A percentile compares a stretch with the other conserved stretches of the same genome.
Evolutionary conservation across 2,113 vertebrate genomes (phyloP).

Genomic region (Corydoras maculifer): DNA sequence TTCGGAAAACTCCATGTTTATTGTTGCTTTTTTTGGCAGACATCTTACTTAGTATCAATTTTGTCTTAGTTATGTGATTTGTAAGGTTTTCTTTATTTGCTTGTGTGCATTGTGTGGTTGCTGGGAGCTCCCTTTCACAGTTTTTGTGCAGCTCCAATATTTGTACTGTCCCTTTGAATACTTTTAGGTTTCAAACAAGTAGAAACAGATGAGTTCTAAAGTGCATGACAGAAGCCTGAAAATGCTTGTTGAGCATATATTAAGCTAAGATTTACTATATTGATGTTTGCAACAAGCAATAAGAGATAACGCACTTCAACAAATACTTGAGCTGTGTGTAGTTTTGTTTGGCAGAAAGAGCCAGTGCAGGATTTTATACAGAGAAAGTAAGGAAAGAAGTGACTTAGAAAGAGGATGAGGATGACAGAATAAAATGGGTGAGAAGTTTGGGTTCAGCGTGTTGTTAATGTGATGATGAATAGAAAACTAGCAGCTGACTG

Average conservation of each 20-base stretch:
- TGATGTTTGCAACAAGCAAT: constrained; percentile 26
- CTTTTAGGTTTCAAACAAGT: background rate
- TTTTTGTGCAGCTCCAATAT: constrained; percentile 5
- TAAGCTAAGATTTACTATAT: constrained; percentile 26
- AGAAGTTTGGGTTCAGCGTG: background rate
- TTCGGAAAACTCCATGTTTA: background rate
- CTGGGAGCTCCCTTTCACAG: constrained; percentile 18
- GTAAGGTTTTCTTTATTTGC: constrained; percentile 3
- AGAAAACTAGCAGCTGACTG: constrained; percentile 7
- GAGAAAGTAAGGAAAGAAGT: constrained; percentile 3
- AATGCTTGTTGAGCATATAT: constrained; percentile 27
- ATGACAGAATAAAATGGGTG: constrained; percentile 14
- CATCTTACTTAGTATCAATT: background rate
- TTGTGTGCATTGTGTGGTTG: constrained; percentile 12
- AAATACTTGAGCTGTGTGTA: constrained; percentile 25
- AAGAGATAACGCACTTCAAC: background rate
- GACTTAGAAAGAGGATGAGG: background rate
- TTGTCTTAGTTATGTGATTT: background rate
- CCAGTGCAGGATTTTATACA: constrained; percentile 22
- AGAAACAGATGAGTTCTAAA: constrained; percentile 15
- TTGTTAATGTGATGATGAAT: constrained; percentile 1
- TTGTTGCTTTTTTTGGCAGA: background rate
- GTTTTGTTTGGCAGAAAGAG: constrained; percentile 36
- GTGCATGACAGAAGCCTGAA: background rate
- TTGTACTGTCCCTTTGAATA: constrained; percentile 14